Percentiles rank a stretch among this genome's conserved stretches.
These are phyloP conservation scores for Strigops habroptila DNA, from an alignment of 2,113 vertebrate genomes.

Conservation along the genomic window DNA sequence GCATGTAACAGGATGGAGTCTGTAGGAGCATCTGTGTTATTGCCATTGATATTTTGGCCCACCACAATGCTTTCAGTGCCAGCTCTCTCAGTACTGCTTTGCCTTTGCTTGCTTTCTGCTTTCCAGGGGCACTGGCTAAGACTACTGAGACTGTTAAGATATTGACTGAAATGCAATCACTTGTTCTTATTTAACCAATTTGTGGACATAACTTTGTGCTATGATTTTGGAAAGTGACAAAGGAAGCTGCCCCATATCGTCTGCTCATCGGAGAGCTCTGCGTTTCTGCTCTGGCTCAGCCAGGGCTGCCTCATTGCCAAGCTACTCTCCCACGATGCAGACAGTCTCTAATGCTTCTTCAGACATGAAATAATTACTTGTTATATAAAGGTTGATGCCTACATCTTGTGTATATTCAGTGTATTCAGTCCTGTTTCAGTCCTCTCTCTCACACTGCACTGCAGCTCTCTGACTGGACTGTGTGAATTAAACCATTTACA, in stretches of 20 bases:
- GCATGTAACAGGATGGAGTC: background rate
- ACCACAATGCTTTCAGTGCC: background rate
- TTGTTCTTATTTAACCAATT: background rate
- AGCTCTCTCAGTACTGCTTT: background rate
- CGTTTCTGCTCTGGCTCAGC: background rate
- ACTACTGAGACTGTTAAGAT: background rate
- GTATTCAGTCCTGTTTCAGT: background rate
- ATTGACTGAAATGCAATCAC: background rate
- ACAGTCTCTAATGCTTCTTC: background rate
- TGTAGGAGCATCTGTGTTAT: background rate
- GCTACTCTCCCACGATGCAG: background rate
- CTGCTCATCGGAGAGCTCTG: accelerated
- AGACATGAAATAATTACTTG: background rate
- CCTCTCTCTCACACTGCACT: background rate
- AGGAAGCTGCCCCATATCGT: background rate
- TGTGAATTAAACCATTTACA: background rate
- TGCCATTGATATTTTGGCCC: background rate
- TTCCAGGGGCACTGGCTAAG: background rate
- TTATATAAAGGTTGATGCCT: background rate
- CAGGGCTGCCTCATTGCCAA: background rate
- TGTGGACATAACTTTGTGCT: background rate
- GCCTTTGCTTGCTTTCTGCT: background rate
- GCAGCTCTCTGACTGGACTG: background rate
- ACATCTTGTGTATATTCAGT: background rate
- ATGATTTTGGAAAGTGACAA: background rate